phyloP scores from a whole-genome alignment of 30 jellyfish, hydroid and myxozoan genomes.

The Turritopsis rubra region DNA sequence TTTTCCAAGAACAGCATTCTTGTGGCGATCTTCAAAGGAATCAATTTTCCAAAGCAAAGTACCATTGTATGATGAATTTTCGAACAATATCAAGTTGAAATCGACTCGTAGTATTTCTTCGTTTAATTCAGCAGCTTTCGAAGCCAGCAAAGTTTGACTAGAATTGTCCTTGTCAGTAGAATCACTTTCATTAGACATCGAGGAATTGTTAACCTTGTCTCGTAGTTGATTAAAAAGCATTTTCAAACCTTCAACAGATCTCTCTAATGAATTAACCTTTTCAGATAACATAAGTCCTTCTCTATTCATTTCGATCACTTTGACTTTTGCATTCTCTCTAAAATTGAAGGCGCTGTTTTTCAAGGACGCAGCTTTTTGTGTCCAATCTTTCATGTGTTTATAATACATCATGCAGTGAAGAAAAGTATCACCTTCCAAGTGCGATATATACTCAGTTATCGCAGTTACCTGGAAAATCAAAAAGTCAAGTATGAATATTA shows the following conservation, averaged over 20 bases:
- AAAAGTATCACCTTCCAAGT: background rate
- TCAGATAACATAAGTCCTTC: background rate
- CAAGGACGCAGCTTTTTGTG: background rate
- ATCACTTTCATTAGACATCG: background rate
- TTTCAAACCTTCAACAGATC: background rate
- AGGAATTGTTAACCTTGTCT: background rate
- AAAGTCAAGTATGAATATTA: background rate
- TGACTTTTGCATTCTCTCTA: background rate
- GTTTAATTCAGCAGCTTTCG: background rate
- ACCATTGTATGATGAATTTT: constrained; percentile 73
- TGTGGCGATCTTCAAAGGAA: constrained; percentile 36
- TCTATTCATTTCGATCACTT: background rate
- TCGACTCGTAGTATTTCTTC: constrained; percentile 40
- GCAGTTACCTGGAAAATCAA: background rate
- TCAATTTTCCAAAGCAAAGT: constrained; percentile 73
- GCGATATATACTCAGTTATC: background rate
- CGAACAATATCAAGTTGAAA: constrained; percentile 50
- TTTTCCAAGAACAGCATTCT: constrained; percentile 70
- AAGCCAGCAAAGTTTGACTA: background rate
- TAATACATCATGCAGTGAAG: background rate
- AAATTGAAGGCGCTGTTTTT: background rate
- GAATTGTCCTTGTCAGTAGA: background rate
- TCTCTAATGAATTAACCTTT: background rate
- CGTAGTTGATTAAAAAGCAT: background rate
- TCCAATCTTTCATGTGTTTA: background rate